Base-by-base conservation (phyloP, 1,140 invertebrate genomes). In the Lysiphlebus fabarum region DNA sequence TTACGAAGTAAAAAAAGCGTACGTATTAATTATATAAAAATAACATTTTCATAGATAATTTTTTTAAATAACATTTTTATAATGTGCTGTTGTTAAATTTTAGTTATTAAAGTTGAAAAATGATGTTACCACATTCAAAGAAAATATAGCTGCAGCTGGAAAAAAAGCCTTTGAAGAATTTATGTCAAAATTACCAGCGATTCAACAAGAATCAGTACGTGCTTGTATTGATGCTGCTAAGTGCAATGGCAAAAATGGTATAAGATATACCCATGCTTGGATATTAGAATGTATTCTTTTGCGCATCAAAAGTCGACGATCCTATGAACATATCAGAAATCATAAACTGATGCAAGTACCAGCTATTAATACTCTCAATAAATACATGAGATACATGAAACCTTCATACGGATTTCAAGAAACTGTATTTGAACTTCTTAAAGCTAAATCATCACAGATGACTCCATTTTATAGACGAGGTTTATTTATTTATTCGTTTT, bases 261-360 rank as follows among this genome's bases (percentile, higher is more conserved):
- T 43, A 42, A 43, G 62, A 17, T 65, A 65, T 36, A 61, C 43
- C 12, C 34, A 53, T 11, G 33, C 58, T 7, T 65, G 62, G 55
- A 45, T 65, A 10, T 59, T 59, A 40, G 61, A 65, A 26, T 63
- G 64, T 26, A 41, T 65, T 11, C 38, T 66, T 7, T 48, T 64
- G 34, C 40, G 56, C 9, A 64, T 66, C 5, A 59, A 62, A 44
- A 59, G 45, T 53, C 4, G 12, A 4, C 50, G 41, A 38, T 26
- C 55, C 4, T 66, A 64, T 42, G 37, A 64, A 8, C 47, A 50
- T 37, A n/a, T 66, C 1, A 10, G 59, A 26, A 44, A n/a, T 36
- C 50, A 53, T 11, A 40, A 64, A 26, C 62, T 64, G 11, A 40
- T 66, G 9, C 56, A 58, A 4, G 37, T 66, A 5, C 57, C 65